These are phyloP conservation scores for Aromia moschata DNA, from an alignment of 2,888 invertebrate genomes.

Conservation along the genomic window DNA sequence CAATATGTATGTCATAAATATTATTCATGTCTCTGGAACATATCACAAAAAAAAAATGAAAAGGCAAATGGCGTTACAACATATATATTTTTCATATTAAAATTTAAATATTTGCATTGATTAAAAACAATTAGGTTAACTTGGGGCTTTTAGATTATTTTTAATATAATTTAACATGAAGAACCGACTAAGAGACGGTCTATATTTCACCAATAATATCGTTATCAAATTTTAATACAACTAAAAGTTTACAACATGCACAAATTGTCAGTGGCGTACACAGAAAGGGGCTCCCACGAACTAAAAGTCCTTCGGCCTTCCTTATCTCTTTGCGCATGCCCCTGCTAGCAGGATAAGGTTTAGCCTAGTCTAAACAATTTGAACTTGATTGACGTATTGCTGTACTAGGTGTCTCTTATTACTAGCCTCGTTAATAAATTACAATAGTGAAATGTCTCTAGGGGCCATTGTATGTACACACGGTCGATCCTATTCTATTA, in stretches of 20 bases:
- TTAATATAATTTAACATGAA: not conserved
- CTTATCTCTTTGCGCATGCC: not conserved
- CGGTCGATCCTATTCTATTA: slow-evolving; percentile 38
- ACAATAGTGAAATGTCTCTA: slow-evolving; percentile 43
- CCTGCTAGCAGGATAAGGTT: slow-evolving; percentile 14
- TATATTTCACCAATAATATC: slow-evolving; percentile 12
- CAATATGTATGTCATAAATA: no score
- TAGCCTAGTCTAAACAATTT: slow-evolving; percentile 52
- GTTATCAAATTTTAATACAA: slow-evolving; percentile 28
- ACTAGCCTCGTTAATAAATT: slow-evolving; percentile 43
- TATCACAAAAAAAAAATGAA: no score
- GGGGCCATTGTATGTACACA: slow-evolving; percentile 46
- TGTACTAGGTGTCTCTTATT: slow-evolving; percentile 50
- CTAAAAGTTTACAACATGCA: slow-evolving; percentile 41
- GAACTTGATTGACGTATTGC: slow-evolving; percentile 58
- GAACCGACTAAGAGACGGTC: not conserved
- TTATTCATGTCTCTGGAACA: no score
- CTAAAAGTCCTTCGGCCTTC: not conserved
- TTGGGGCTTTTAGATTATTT: not conserved
- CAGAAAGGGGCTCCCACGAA: not conserved
- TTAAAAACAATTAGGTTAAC: not conserved
- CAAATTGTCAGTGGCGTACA: slow-evolving; percentile 14
- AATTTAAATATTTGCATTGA: no score
- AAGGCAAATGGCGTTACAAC: no score
- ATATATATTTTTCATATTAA: no score